Percentiles rank a stretch among this genome's conserved stretches.
Evolutionary conservation across 2,888 invertebrate species (phyloP).

Genomic region (Temnothorax rugatulus): DNA sequence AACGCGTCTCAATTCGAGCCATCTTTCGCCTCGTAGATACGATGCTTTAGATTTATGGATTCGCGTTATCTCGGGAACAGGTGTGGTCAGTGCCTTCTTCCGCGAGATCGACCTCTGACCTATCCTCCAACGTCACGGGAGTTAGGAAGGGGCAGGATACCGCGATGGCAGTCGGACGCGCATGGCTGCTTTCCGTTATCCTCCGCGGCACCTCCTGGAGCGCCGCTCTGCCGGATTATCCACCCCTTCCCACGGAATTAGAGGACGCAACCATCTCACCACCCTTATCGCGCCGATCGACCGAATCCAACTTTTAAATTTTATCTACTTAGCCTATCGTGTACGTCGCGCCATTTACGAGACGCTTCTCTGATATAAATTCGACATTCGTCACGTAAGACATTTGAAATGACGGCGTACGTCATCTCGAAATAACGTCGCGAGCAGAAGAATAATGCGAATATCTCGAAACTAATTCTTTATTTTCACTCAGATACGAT

Average conservation of each 20-base stretch:
- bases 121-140: conserved; percentile 44
- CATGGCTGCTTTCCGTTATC: conserved; percentile 69
- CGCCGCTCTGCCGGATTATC: conserved; percentile 57
- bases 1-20: not conserved
- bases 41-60: conserved; percentile 15
- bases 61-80: conserved; percentile 44
- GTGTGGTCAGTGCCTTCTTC: conserved; percentile 51
- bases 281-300: conserved; percentile 19
- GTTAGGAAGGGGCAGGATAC: conserved; percentile 57
- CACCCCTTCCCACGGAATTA: conserved; percentile 63
- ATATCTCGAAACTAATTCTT: not conserved
- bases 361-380: not conserved
- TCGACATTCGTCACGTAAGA: not conserved
- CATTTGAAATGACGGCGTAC: not conserved
- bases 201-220: conserved; percentile 51
- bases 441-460: not conserved
- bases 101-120: conserved; percentile 61
- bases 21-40: not conserved
- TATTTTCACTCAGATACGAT: not conserved
- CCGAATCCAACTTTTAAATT: conserved; percentile 23
- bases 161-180: conserved; percentile 71
- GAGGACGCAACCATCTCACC: conserved; percentile 32
- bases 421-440: not conserved
- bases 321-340: not conserved
- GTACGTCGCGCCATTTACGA: not conserved